Conservation (phyloP, 2,888 invertebrate species). For the Idaea aversata region DNA sequence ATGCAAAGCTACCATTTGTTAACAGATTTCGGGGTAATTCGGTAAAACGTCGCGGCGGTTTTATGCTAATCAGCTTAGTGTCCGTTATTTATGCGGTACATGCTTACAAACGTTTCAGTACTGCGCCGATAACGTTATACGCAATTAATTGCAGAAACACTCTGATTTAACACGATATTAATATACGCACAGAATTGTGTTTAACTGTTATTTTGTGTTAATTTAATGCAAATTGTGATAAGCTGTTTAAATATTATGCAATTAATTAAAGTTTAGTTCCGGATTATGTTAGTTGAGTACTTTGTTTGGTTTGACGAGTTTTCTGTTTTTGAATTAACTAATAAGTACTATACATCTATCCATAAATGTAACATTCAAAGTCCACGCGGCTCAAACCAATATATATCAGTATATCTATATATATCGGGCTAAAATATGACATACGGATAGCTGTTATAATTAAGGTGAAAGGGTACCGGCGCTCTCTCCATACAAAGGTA, state of each 20-base stretch:
- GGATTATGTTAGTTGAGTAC: slow-evolving; percentile 12
- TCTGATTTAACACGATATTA: slow-evolving; percentile 68
- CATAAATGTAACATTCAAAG: no score
- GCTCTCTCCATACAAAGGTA: no score
- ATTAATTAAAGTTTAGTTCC: slow-evolving; percentile 3
- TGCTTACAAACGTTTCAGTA: slow-evolving; percentile 63
- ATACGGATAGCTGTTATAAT: no score
- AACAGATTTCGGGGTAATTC: slow-evolving; percentile 76
- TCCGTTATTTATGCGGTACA: slow-evolving; percentile 72
- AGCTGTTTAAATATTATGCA: slow-evolving; percentile 18
- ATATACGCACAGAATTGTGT: slow-evolving; percentile 55
- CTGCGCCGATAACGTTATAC: slow-evolving; percentile 63
- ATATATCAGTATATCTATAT: no score
- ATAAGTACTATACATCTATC: no score
- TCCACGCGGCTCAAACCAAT: no score
- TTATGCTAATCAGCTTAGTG: slow-evolving; percentile 76
- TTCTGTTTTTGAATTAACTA: neutral
- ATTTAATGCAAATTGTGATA: slow-evolving; percentile 53
- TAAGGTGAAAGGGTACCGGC: no score
- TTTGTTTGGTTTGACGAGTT: slow-evolving; percentile 14
- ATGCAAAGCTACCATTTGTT: slow-evolving; percentile 78
- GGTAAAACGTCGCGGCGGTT: slow-evolving; percentile 61
- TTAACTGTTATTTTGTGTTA: slow-evolving; percentile 67
- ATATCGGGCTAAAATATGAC: no score
- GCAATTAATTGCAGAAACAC: slow-evolving; percentile 74